These are phyloP conservation scores for Epinephelus cyanopodus DNA, from an alignment of 2,113 vertebrate genomes.

Conservation along the genomic window DNA sequence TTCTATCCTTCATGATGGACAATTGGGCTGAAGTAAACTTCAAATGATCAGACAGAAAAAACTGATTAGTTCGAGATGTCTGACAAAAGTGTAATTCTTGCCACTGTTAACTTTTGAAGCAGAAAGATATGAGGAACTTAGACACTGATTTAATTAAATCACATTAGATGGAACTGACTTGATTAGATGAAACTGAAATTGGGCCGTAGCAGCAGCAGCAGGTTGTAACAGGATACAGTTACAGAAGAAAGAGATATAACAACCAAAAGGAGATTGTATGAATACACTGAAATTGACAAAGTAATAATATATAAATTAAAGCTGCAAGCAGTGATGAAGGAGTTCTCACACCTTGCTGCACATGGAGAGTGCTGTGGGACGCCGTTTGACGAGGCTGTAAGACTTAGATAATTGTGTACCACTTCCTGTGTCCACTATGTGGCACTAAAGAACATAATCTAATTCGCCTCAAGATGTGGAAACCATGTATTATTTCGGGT, in stretches of 20 bases:
- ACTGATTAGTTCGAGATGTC: not conserved
- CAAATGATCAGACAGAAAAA: conserved; percentile 11
- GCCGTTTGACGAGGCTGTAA: too few relatives aligned
- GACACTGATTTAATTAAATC: conserved; percentile 46
- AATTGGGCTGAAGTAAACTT: conserved; percentile 42
- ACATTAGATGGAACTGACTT: conserved; percentile 40
- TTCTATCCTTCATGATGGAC: conserved; percentile 48
- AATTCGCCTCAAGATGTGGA: too few relatives aligned
- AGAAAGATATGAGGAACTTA: not conserved
- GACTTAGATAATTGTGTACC: too few relatives aligned
- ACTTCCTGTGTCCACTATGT: too few relatives aligned
- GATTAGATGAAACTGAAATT: conserved; percentile 32
- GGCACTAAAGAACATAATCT: too few relatives aligned
- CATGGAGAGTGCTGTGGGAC: too few relatives aligned
- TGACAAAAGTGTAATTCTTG: conserved; percentile 16
- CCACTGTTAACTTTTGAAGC: conserved; percentile 37
- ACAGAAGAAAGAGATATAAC: not conserved
- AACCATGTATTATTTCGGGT: not conserved
- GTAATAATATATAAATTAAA: conserved; percentile 3
- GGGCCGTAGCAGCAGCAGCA: conserved; percentile 10
- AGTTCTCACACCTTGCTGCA: too few relatives aligned
- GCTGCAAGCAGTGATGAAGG: too few relatives aligned
- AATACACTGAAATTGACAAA: conserved; percentile 21
- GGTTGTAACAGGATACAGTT: conserved; percentile 13
- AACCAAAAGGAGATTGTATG: not conserved